Percentiles rank a stretch among this genome's conserved stretches.
Evolutionary conservation across 2,113 vertebrate species (phyloP).

Genomic region (Zapus hudsonius): DNA sequence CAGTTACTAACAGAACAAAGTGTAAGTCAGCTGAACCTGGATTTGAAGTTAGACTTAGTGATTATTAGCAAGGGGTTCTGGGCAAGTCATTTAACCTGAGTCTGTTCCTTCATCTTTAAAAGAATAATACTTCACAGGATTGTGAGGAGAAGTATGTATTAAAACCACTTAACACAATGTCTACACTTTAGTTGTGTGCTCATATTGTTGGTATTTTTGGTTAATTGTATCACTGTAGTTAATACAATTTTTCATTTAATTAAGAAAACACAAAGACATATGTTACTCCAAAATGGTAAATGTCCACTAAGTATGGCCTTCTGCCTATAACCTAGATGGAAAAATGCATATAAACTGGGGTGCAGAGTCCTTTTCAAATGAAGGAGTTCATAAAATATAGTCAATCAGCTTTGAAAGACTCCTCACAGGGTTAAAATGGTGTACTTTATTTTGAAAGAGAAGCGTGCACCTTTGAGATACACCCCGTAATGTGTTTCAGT

Average conservation of each 20-base stretch:
- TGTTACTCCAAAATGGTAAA: not conserved
- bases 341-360: not conserved
- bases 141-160: not conserved
- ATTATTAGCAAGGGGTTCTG: not conserved
- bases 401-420: slow-evolving; percentile 27
- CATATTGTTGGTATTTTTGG: not conserved
- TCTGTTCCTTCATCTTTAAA: slow-evolving; percentile 11
- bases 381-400: not conserved
- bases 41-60: not conserved
- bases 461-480: slow-evolving; percentile 64
- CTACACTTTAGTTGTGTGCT: not conserved
- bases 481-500: slow-evolving; percentile 55
- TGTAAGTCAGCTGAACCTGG: not conserved
- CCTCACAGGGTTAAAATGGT: slow-evolving; percentile 46
- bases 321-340: not conserved
- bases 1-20: not conserved
- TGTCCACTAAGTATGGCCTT: not conserved
- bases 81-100: not conserved
- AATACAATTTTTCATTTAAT: not conserved
- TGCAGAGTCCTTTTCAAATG: not conserved
- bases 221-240: not conserved
- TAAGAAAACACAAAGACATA: not conserved
- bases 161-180: not conserved
- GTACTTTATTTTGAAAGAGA: slow-evolving; percentile 29
- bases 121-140: not conserved